Percentiles rank a stretch among this genome's conserved stretches.
phyloP scores from a whole-genome alignment of 2,113 vertebrate species.

The Oriolus oriolus region DNA sequence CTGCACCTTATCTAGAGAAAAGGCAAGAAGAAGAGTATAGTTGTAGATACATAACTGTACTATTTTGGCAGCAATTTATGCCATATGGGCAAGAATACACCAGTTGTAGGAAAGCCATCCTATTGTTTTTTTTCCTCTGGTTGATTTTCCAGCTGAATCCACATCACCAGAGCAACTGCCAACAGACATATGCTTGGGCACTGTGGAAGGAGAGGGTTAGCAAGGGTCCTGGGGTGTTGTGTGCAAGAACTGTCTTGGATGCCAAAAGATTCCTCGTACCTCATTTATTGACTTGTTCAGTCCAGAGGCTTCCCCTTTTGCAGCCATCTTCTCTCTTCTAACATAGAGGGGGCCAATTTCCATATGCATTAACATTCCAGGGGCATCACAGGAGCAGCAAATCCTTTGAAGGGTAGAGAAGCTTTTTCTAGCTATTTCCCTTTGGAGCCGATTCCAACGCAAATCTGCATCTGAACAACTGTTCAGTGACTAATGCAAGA shows the following conservation, averaged over 20 bases:
- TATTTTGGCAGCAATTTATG: background rate
- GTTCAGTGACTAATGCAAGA: background rate
- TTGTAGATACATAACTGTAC: no score
- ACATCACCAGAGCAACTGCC: background rate
- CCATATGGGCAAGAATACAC: background rate
- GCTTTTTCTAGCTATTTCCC: background rate
- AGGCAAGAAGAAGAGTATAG: background rate
- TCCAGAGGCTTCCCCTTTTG: background rate
- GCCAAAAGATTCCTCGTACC: background rate
- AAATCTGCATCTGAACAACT: background rate
- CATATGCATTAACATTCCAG: background rate
- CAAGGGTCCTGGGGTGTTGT: background rate
- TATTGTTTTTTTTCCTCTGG: rapidly evolving
- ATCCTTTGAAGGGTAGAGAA: constrained; percentile 3
- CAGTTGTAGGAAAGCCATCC: background rate
- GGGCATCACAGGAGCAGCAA: background rate
- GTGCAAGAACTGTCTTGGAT: background rate
- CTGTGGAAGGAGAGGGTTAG: background rate
- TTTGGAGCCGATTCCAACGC: background rate
- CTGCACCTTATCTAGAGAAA: background rate
- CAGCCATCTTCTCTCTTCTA: background rate
- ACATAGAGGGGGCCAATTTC: background rate
- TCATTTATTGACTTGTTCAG: background rate
- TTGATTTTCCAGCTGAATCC: background rate
- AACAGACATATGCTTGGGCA: background rate